Evolutionary conservation across 2,797 vertebrate species (phyloP).

Genomic region (Acanthornis magna): DNA sequence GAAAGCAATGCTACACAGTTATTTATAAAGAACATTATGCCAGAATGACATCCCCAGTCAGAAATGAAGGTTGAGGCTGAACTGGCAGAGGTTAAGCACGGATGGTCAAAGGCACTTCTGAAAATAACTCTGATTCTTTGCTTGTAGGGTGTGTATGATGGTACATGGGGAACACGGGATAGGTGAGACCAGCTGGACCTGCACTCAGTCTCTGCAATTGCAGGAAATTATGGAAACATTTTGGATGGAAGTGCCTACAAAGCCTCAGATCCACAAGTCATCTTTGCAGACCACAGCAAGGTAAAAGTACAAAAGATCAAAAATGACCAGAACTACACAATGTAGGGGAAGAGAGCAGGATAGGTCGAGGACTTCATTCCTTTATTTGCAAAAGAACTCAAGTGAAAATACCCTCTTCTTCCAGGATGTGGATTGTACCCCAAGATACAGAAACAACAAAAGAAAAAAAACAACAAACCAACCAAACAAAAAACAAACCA

Average conservation of each 20-base stretch:
- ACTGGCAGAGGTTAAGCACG: not conserved
- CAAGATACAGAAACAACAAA: not conserved
- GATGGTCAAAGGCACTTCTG: not conserved
- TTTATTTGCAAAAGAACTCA: not conserved
- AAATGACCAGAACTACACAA: not conserved
- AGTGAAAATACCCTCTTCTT: not conserved
- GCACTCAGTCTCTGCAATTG: not conserved
- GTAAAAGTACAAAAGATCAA: not conserved
- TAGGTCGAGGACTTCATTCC: not conserved
- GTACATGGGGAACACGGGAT: not conserved
- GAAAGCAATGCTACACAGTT: not conserved
- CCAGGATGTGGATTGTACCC: not conserved
- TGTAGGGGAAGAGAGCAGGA: not conserved
- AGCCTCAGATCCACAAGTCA: not conserved
- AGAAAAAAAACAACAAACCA: not conserved
- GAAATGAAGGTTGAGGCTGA: not conserved
- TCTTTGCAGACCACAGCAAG: not conserved
- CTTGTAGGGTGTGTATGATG: not conserved
- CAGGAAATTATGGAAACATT: conserved; percentile 1
- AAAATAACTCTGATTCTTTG: not conserved
- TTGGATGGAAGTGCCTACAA: not conserved
- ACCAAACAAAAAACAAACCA: not conserved
- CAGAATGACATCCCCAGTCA: not conserved
- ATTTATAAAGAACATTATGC: not conserved
- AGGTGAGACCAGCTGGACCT: not conserved